Evolutionary conservation across 2,113 vertebrate genomes (phyloP).

Genomic region (Pycnonotus jocosus): DNA sequence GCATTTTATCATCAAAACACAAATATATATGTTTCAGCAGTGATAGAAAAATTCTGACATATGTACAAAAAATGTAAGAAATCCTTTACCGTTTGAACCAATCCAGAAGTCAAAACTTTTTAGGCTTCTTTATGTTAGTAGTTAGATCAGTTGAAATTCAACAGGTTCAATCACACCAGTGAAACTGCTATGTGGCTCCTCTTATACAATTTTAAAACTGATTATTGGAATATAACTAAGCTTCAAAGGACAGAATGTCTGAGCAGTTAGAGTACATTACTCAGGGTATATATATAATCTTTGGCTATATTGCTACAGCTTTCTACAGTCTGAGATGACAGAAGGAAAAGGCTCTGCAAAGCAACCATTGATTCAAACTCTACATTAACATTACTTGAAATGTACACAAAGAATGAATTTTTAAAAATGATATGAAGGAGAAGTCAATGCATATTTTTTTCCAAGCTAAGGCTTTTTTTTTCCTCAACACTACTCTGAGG

Average conservation of each 20-base stretch:
- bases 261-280: not conserved
- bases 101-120: not conserved
- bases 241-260: not conserved
- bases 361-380: not conserved
- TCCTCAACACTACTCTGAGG: not conserved
- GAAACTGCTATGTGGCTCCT: not conserved
- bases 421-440: not conserved
- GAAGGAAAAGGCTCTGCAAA: not conserved
- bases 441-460: not conserved
- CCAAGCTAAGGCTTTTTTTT: not conserved
- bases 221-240: not conserved
- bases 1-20: not conserved
- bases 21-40: not conserved
- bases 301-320: not conserved
- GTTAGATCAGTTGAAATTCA: not conserved
- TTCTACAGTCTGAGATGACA: not conserved
- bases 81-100: not conserved
- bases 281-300: not conserved
- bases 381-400: not conserved
- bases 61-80: not conserved
- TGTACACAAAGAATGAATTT: not conserved
- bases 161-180: not conserved
- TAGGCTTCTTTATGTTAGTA: not conserved
- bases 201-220: not conserved
- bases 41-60: not conserved